Conservation (phyloP, 2,113 vertebrate species). For the human region GRCh38 chr3:63453501-63454000, state of each 20-base stretch:
- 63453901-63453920: not conserved
- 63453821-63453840: not conserved
- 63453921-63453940: conserved; percentile 14
- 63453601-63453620: conserved; percentile 17
- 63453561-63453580: not conserved
- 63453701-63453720: not conserved
- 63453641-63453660: not conserved
- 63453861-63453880: not conserved
- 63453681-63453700: not conserved
- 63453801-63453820: not conserved
- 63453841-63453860: not conserved
- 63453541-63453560: not conserved
- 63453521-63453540: not conserved
- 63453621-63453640: not conserved
- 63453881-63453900: not conserved
- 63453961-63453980: conserved; percentile 20
- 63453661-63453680: not conserved
- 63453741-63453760: not conserved
- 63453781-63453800: not conserved
- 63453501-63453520: not conserved
- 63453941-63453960: not conserved
- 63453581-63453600: not conserved
- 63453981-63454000: conserved; percentile 14
- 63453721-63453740: not conserved
- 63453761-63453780: not conserved